These are phyloP conservation scores for Dorcus hopei DNA, from an alignment of 2,888 invertebrate species.

Conservation along the genomic window DNA sequence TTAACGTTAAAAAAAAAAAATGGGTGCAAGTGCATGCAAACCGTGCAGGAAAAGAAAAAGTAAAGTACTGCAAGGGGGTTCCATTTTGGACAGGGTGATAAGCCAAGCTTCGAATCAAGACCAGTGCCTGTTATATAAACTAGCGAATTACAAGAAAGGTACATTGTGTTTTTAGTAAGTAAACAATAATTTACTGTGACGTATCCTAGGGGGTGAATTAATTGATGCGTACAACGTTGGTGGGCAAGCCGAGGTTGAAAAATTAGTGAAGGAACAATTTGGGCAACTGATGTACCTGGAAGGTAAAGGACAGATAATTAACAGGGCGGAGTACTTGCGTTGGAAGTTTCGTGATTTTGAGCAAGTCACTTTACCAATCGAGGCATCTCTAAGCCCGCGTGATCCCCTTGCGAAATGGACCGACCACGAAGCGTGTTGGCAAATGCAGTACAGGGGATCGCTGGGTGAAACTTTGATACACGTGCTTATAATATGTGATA, in stretches of 20 bases:
- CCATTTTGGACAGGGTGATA: conserved; percentile 85
- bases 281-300: conserved; percentile 84
- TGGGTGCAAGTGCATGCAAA: conserved; percentile 53
- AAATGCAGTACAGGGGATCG: conserved; percentile 93
- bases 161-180: background rate
- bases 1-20: conserved; percentile 24
- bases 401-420: conserved; percentile 86
- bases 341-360: conserved; percentile 88
- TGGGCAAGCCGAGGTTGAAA: conserved; percentile 80
- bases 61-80: conserved; percentile 60
- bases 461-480: conserved; percentile 94
- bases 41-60: conserved; percentile 46
- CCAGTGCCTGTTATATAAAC: conserved; percentile 80
- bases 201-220: conserved; percentile 69
- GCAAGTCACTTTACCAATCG: conserved; percentile 82
- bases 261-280: conserved; percentile 81
- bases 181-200: background rate
- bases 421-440: conserved; percentile 95
- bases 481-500: conserved; percentile 92
- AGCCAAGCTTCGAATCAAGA: conserved; percentile 84
- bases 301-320: conserved; percentile 80
- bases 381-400: conserved; percentile 78
- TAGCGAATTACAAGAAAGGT: conserved; percentile 89
- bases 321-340: conserved; percentile 80
- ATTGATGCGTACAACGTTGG: conserved; percentile 84